These are phyloP conservation scores for Oligia latruncula DNA, from an alignment of 2,888 invertebrate species.

Conservation along the genomic window DNA sequence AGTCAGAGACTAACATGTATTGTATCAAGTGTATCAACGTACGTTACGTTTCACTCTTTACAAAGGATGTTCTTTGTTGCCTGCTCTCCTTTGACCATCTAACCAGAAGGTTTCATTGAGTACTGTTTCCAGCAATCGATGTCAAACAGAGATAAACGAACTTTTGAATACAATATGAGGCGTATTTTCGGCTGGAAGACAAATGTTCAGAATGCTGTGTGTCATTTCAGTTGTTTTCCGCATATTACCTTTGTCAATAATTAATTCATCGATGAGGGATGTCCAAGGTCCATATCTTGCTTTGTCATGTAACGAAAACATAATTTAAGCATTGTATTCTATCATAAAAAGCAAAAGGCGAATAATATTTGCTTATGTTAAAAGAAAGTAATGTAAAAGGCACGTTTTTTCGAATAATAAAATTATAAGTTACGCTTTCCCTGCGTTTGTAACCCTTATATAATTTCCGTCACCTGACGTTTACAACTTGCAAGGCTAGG, in stretches of 20 bases:
- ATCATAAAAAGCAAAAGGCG: neutral
- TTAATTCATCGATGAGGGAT: neutral
- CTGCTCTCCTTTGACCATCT: conserved; percentile 34
- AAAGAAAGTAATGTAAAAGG: neutral
- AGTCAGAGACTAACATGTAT: conserved; percentile 13
- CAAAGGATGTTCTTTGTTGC: conserved; percentile 34
- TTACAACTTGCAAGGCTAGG: conserved; percentile 19
- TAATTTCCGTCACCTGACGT: conserved; percentile 32
- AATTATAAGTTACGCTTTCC: neutral
- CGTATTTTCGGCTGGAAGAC: too few relatives aligned
- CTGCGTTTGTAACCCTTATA: neutral
- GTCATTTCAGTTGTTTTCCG: neutral
- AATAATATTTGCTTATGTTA: neutral
- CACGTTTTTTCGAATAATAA: neutral
- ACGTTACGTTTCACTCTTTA: conserved; percentile 23
- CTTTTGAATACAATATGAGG: neutral
- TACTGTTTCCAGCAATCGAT: conserved; percentile 15
- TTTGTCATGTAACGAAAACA: neutral
- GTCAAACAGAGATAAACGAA: neutral
- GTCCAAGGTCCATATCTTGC: neutral
- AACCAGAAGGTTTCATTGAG: conserved; percentile 17
- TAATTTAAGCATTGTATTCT: neutral
- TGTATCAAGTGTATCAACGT: conserved; percentile 35
- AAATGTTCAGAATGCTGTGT: neutral
- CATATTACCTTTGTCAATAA: neutral